phyloP scores from a whole-genome alignment of 2,888 invertebrate species.

The Phrixothrix hirtus region DNA sequence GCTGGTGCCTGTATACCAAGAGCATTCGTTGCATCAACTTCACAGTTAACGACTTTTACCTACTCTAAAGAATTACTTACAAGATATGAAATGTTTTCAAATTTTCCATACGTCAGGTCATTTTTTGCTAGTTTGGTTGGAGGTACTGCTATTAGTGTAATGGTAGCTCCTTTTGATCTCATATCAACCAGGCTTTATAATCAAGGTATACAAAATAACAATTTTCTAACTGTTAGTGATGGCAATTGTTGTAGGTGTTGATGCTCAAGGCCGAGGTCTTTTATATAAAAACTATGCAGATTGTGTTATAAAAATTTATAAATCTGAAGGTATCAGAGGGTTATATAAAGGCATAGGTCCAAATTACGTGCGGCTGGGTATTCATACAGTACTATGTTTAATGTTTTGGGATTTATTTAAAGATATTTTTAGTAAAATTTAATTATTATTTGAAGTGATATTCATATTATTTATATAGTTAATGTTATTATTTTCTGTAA shows the following conservation, averaged over 20 bases:
- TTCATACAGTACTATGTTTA: slow-evolving; percentile 85
- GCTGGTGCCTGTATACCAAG: slow-evolving; percentile 73
- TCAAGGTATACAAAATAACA: slow-evolving; percentile 64
- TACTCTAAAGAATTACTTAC: slow-evolving; percentile 60
- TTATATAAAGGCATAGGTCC: slow-evolving; percentile 91
- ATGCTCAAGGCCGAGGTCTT: slow-evolving; percentile 62
- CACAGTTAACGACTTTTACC: slow-evolving; percentile 81
- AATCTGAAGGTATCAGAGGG: slow-evolving; percentile 75
- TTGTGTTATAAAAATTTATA: slow-evolving; percentile 75
- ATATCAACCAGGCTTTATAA: slow-evolving; percentile 86
- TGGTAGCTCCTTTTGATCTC: slow-evolving; percentile 87
- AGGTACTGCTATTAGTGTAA: slow-evolving; percentile 72
- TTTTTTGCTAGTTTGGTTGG: slow-evolving; percentile 74
- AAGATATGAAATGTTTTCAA: slow-evolving; percentile 45
- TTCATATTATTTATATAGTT: too few relatives aligned
- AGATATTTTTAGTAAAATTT: slow-evolving; percentile 44
- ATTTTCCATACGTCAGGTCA: slow-evolving; percentile 62
- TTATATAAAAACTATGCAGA: slow-evolving; percentile 75
- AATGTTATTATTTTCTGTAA: not conserved
- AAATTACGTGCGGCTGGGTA: slow-evolving; percentile 85
- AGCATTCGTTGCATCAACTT: slow-evolving; percentile 78
- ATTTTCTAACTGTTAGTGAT: too few relatives aligned
- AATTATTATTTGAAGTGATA: not conserved
- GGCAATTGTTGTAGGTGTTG: slow-evolving; percentile 62
- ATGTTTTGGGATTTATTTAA: slow-evolving; percentile 85